Conservation (phyloP, 2,888 invertebrate genomes). For the Tryphoninae sp. region DNA sequence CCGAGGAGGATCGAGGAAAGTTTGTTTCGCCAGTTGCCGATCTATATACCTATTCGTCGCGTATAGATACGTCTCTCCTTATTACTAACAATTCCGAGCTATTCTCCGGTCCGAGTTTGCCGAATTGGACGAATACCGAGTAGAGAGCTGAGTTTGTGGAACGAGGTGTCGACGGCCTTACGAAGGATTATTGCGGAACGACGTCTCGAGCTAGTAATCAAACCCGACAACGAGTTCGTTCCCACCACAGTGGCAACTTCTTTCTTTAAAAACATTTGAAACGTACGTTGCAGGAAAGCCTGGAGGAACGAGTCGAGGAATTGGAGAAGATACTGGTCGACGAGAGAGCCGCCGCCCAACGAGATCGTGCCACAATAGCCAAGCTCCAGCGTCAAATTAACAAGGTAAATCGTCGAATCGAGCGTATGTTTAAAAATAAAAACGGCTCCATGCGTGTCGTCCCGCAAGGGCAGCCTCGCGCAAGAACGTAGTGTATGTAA, state of each 20-base stretch:
- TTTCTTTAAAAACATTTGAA: slow-evolving; percentile 9
- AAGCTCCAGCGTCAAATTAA: slow-evolving; percentile 78
- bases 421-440: background rate
- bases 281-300: slow-evolving; percentile 72
- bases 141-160: background rate
- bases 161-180: slow-evolving; percentile 1
- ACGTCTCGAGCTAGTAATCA: no score
- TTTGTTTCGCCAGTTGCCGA: background rate
- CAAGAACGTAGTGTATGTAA: no score
- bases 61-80: background rate
- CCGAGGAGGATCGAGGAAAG: slow-evolving; percentile 26
- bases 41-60: background rate
- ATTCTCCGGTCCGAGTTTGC: slow-evolving; percentile 5
- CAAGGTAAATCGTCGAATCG: slow-evolving; percentile 69
- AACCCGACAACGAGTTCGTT: background rate
- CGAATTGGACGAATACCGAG: slow-evolving; percentile 25
- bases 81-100: slow-evolving; percentile 20
- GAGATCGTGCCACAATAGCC: slow-evolving; percentile 78
- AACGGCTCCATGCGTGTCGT: no score
- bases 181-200: background rate
- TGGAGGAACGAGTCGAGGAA: slow-evolving; percentile 76
- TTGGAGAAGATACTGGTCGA: slow-evolving; percentile 75
- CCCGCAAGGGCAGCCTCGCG: no score
- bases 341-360: slow-evolving; percentile 75
- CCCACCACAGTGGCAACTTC: background rate